These are phyloP conservation scores for Charadrius vociferus DNA, from an alignment of 2,113 vertebrate species.

Conservation along the genomic window DNA sequence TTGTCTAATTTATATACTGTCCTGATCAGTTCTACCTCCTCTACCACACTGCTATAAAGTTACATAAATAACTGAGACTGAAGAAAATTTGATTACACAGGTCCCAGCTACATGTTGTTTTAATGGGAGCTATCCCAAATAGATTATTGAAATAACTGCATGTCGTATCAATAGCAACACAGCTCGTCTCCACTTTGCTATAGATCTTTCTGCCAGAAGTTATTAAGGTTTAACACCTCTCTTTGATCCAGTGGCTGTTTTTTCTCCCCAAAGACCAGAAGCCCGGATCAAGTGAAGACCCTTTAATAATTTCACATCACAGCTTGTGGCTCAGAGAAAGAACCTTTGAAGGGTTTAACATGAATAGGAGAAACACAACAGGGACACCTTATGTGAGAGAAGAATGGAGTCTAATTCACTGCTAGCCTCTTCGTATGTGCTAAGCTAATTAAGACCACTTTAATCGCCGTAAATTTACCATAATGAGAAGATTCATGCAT, in stretches of 20 bases:
- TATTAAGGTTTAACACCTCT: constrained; percentile 44
- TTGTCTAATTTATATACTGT: background rate
- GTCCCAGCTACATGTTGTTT: background rate
- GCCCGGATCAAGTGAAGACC: constrained; percentile 20
- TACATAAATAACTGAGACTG: background rate
- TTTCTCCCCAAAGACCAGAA: background rate
- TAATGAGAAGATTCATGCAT: background rate
- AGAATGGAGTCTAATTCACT: background rate
- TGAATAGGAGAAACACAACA: background rate
- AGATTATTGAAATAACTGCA: background rate
- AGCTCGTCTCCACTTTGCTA: background rate
- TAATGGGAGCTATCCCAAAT: background rate
- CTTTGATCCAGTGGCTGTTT: constrained; percentile 28
- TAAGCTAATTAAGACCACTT: constrained; percentile 1
- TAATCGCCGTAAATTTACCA: background rate
- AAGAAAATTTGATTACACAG: background rate
- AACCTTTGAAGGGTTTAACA: constrained; percentile 18
- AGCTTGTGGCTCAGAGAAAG: constrained; percentile 2
- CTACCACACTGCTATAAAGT: background rate
- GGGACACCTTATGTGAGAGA: background rate
- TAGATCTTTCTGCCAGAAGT: constrained; percentile 48
- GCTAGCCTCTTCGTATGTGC: background rate
- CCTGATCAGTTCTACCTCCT: background rate
- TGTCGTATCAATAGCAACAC: background rate
- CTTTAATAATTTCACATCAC: constrained; percentile 48